Evolutionary conservation across 2,113 vertebrate species (phyloP), one percentile per base, ranked within the genome.

Genomic region (Pterocles orientalis): DNA sequence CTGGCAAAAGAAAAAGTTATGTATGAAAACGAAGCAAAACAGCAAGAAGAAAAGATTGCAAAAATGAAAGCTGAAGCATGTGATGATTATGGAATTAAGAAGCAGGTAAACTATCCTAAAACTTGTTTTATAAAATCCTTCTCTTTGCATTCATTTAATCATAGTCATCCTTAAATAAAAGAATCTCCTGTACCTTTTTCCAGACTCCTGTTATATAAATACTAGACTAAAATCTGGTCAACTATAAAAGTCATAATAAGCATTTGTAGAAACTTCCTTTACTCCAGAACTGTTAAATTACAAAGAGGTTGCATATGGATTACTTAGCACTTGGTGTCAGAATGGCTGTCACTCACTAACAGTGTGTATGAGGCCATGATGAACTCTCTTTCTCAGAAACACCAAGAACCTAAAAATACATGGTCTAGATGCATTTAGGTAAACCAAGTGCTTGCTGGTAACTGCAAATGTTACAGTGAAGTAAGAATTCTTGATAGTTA

Each of bases 21-120:
- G 90, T 99, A 99, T 97, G 98, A 99, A 97, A 99, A 98, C 45
- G 99, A 99, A 97, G 98, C 98, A 68, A 99, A 98, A 97, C 98
- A 99, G 82, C 99, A 99, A 96, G 99, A 99, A 98, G 99, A 99
- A 98, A 99, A 98, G 97, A 97, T 99, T 64, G 99, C 99, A 94
- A 98, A 97, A 71, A 97, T 99, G 98, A 99, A 99, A 97, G 98
- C 98, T 20, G 99, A 99, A 96, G 98, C 97, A 62, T 98, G 96
- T 77, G 98, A 99, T 80, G 98, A 98, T 70, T 99, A 99, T 94
- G 95, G 98, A 88, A 98, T 99, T 98, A 99, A 99, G 97, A 99
- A 99, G 83, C 99, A 99, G 98, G 99, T 98, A 94, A 94, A 92
- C 36, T 58, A 43, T 51, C 18, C 20, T 48, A 68, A 91, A 96